Base-by-base conservation (phyloP, 1,140 invertebrate species). In the Acromyrmex heyeri region DNA sequence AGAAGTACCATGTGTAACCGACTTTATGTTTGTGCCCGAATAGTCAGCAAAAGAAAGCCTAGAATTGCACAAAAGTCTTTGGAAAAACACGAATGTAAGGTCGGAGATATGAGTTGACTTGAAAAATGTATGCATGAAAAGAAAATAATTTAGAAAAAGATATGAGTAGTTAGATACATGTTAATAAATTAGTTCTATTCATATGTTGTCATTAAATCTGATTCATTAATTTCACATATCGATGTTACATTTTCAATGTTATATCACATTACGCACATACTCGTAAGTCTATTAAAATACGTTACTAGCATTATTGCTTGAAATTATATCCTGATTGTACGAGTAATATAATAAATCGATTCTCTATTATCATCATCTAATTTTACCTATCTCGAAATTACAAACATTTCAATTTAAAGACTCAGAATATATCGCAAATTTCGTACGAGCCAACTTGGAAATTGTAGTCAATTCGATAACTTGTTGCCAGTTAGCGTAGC, bases 401-500 rank as follows among this genome's bases (percentile, higher is more conserved):
- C 48, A 69, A 16, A 2, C 3, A 8, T 55, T 61, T 10, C 18
- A n/a, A 21, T 48, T n/a, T 18, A 21, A 61, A 10, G 6, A 69
- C 1, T 14, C 34, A 38, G 44, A 59, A 44, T 38, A 81, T 44
- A 53, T 30, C 16, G n/a, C 21, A 44, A 18, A 83, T 83, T 0
- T 44, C 27, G 24, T 27, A 65, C 21, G 44, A 57, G 44, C 27
- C n/a, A n/a, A 81, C 50, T 73, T 24, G 18, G 10, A 55, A 67
- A 62, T 24, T 53, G 12, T n/a, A 48, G 53, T 12, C 77, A 83
- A 65, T 89, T 57, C 88, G 87, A 87, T 89, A 90, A 89, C 53
- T 77, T 55, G 59, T 86, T 65, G 48, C 55, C 88, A 67, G 88
- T 90, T 89, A 89, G 61, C 77, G 44, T 62, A 89, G 86, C 76